These are phyloP conservation scores for Brachionus koreanus DNA, from an alignment of 1,140 invertebrate species.

Conservation along the genomic window DNA sequence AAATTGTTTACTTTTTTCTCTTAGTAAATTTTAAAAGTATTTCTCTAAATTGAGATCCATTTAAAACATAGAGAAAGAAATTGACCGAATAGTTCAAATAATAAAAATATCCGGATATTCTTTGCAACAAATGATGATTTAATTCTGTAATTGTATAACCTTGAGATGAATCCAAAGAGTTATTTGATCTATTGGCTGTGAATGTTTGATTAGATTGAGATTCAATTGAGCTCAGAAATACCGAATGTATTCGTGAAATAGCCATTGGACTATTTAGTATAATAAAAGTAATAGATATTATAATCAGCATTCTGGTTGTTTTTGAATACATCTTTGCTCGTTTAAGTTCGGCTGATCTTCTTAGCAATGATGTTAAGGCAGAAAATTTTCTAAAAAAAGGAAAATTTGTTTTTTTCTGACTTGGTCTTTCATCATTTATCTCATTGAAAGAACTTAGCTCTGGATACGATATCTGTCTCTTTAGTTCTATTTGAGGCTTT, in stretches of 20 bases:
- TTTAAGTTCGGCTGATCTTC: slow-evolving; percentile 12
- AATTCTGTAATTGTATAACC: background rate
- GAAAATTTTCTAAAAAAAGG: slow-evolving; percentile 10
- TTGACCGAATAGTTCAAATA: slow-evolving; percentile 17
- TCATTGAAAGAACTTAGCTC: slow-evolving; percentile 13
- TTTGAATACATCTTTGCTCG: slow-evolving; percentile 24
- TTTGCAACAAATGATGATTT: background rate
- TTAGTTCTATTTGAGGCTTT: background rate
- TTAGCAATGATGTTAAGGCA: background rate
- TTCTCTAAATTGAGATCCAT: slow-evolving; percentile 19
- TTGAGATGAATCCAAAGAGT: background rate
- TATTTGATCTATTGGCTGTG: background rate
- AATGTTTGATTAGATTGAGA: background rate
- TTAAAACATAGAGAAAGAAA: slow-evolving; percentile 21
- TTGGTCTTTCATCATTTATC: background rate
- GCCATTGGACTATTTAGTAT: slow-evolving; percentile 10
- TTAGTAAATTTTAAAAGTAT: background rate
- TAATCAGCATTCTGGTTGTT: slow-evolving; percentile 23
- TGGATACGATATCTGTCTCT: slow-evolving; percentile 10
- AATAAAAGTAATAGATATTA: slow-evolving; percentile 22
- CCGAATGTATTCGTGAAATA: background rate
- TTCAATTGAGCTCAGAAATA: background rate
- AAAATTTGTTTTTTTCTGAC: slow-evolving; percentile 23
- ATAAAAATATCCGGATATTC: slow-evolving; percentile 6
- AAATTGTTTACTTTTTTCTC: background rate